Conservation (phyloP, 2,797 vertebrate genomes). For the Galagoides demidoff region DNA sequence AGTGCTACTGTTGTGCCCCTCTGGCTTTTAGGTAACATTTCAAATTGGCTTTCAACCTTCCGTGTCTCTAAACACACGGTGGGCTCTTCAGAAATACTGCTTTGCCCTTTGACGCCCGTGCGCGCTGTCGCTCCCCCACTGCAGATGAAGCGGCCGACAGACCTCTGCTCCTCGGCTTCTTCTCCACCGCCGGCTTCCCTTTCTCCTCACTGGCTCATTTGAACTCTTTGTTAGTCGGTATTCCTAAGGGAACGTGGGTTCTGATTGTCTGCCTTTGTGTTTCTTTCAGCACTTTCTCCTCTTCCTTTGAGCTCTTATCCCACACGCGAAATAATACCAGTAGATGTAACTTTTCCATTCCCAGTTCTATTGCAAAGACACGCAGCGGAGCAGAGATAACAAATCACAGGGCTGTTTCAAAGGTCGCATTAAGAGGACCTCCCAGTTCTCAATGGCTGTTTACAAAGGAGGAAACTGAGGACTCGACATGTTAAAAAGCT, state of each 20-base stretch:
- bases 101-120: slow-evolving; percentile 23
- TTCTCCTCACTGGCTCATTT: slow-evolving; percentile 40
- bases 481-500: not conserved
- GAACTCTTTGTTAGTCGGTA: slow-evolving; percentile 54
- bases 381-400: not conserved
- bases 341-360: slow-evolving; percentile 30
- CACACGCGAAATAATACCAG: slow-evolving; percentile 52
- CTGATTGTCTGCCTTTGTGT: slow-evolving; percentile 18
- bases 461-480: not conserved
- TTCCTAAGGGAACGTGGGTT: slow-evolving; percentile 33
- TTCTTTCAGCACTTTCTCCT: slow-evolving; percentile 49
- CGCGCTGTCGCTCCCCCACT: not conserved
- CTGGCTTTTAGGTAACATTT: slow-evolving; percentile 49
- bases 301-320: slow-evolving; percentile 49
- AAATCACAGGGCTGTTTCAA: slow-evolving; percentile 26
- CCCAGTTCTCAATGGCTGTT: not conserved
- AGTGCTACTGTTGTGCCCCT: not conserved
- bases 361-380: slow-evolving; percentile 13
- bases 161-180: slow-evolving; percentile 38
- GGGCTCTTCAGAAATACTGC: slow-evolving; percentile 60
- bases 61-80: slow-evolving; percentile 24
- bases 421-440: not conserved
- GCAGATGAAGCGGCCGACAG: slow-evolving; percentile 33
- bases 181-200: not conserved
- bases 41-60: slow-evolving; percentile 62